Evolutionary conservation across 2,113 vertebrate genomes (phyloP).

Genomic region (Amphiprion percula): DNA sequence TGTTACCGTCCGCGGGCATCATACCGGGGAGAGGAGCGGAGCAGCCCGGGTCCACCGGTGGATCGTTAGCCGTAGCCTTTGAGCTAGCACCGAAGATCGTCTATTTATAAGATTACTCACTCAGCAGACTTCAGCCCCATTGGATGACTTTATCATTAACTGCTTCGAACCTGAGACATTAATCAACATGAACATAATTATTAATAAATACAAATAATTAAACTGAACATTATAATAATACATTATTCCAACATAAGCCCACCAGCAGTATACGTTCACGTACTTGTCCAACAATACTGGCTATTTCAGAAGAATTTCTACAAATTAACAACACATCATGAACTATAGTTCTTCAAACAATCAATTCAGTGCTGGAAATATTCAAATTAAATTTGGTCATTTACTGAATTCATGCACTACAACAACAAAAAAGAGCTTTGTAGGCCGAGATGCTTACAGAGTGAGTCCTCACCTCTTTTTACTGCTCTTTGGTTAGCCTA

Average conservation of each 20-base stretch:
- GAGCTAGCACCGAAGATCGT: slow-evolving; percentile 50
- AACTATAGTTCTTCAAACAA: no score
- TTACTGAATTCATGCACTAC: no score
- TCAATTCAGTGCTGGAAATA: no score
- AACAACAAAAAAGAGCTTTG: no score
- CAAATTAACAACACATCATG: no score
- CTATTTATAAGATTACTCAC: fast-evolving
- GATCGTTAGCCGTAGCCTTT: slow-evolving; percentile 10
- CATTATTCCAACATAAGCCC: no score
- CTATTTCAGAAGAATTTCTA: no score
- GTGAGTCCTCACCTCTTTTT: not conserved
- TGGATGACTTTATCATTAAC: no score
- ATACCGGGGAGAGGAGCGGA: slow-evolving; percentile 51
- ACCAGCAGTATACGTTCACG: no score
- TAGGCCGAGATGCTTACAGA: not conserved
- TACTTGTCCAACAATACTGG: no score
- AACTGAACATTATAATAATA: no score
- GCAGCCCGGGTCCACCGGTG: not conserved
- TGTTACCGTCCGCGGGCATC: slow-evolving; percentile 89
- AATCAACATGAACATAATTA: not conserved
- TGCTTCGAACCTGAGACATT: not conserved
- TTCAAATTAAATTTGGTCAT: no score
- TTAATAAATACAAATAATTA: not conserved
- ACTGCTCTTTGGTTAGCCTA: not conserved
- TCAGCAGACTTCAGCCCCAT: not conserved